Base-by-base conservation (phyloP, 2,888 invertebrate species). In the Minunthozetes semirufus region DNA sequence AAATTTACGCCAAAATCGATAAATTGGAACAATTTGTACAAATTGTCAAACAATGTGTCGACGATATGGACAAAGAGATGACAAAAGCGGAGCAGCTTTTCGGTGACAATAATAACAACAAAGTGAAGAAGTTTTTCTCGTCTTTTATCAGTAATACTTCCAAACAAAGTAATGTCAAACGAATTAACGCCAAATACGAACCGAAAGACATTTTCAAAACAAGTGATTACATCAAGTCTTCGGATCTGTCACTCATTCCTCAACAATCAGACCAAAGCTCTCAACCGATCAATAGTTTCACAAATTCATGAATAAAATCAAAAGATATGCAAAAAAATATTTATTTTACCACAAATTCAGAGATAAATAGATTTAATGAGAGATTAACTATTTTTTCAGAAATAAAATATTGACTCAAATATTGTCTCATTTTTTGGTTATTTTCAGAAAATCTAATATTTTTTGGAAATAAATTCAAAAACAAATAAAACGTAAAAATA, bases 131-230 rank as follows among this genome's bases (percentile, higher is more conserved):
- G 73, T 73, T 76, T 22, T 56, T 76, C 19, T 48, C 66, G 29
- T 56, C 73, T 38, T 50, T 76, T 17, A 53, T 73, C 3, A 71
- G 59, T 33, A 74, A 72, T 50, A 63, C 72, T n/a, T 72, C 75
- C 3, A 25, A 56, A 68, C n/a, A 72, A 33, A n/a, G 48, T 19
- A 27, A 29, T 25, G 33, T 17, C 19, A 19, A 48, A 61, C 66
- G 27, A 66, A 27, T 38, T 61, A 22, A 38, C n/a, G 42, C 42
- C 59, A 63, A 63, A 50, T 76, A 76, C 29, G 66, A 61, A 46
- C 76, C 73, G 25, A 68, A 61, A 56, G 75, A 75, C 9, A 75
- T 76, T 19, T 76, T 75, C 59, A 75, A 46, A 75, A 75, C 75
- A 15, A 68, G 73, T 63, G 75, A 76, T 66, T 71, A 63, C 27